phyloP scores from a whole-genome alignment of 2,888 invertebrate species.

The Calameuta idolon region DNA sequence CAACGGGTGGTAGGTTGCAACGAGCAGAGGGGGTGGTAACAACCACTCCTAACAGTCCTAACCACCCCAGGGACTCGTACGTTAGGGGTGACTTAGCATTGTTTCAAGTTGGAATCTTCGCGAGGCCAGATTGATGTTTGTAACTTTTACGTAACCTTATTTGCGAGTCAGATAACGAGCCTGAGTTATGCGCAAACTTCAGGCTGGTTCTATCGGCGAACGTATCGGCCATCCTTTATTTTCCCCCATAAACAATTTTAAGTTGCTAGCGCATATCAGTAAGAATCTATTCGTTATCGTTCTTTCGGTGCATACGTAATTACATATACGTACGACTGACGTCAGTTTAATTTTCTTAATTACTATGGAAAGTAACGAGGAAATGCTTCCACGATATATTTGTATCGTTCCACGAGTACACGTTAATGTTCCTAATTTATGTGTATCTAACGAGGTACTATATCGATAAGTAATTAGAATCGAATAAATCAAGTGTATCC shows the following conservation, averaged over 20 bases:
- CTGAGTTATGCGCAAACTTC: constrained; percentile 66
- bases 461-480: constrained; percentile 14
- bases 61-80: constrained; percentile 62
- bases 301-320: neutral
- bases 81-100: constrained; percentile 66
- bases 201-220: constrained; percentile 49
- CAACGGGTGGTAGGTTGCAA: constrained; percentile 17
- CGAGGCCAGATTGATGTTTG: constrained; percentile 66
- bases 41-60: constrained; percentile 33
- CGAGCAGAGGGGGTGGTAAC: neutral
- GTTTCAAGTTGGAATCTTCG: constrained; percentile 67
- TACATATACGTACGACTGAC: neutral
- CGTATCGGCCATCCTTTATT: constrained; percentile 51
- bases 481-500: neutral
- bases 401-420: constrained; percentile 15
- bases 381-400: constrained; percentile 3
- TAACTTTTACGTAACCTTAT: constrained; percentile 67
- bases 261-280: constrained; percentile 9
- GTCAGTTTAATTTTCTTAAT: neutral
- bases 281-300: neutral
- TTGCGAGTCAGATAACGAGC: constrained; percentile 68
- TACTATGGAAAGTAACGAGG: neutral
- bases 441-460: constrained; percentile 7
- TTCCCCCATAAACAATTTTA: constrained; percentile 31
- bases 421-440: constrained; percentile 23